Conservation (phyloP, 2,113 vertebrate genomes). For the Pachycephala philippinensis region DNA sequence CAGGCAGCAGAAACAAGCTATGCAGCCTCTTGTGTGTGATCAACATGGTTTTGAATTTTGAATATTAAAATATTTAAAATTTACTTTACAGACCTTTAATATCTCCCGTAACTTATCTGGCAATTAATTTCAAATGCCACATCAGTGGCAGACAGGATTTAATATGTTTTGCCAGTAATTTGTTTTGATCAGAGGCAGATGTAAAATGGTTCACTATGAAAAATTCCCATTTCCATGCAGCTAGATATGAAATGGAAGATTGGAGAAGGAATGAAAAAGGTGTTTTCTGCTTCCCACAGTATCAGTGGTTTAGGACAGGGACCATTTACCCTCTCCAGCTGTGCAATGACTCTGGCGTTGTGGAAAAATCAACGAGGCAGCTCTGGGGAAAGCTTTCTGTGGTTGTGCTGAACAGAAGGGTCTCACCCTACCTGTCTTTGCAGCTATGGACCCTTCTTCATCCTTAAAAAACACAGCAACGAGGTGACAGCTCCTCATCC, state of each 20-base stretch:
- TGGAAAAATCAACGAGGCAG: neutral
- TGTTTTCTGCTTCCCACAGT: neutral
- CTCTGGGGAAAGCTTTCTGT: neutral
- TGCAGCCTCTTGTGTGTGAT: neutral
- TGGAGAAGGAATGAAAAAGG: neutral
- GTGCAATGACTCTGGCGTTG: rapidly evolving
- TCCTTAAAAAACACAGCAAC: neutral
- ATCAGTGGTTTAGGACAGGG: rapidly evolving
- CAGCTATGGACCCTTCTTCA: neutral
- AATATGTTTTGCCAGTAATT: neutral
- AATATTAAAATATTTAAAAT: slow-evolving; percentile 11
- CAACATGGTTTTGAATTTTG: neutral
- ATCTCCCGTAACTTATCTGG: neutral
- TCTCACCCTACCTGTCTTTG: neutral
- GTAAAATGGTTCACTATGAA: neutral
- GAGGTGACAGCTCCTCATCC: neutral
- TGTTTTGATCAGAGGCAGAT: neutral
- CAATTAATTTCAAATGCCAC: neutral
- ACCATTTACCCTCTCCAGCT: neutral
- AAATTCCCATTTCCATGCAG: neutral
- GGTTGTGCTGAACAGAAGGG: neutral
- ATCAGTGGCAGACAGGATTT: neutral
- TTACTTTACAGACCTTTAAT: neutral
- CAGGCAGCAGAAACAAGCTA: neutral
- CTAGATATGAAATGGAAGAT: neutral